Percentiles rank a stretch among this genome's conserved stretches.
Conservation (phyloP, 2,113 vertebrate species). For the Cololabis saira region DNA sequence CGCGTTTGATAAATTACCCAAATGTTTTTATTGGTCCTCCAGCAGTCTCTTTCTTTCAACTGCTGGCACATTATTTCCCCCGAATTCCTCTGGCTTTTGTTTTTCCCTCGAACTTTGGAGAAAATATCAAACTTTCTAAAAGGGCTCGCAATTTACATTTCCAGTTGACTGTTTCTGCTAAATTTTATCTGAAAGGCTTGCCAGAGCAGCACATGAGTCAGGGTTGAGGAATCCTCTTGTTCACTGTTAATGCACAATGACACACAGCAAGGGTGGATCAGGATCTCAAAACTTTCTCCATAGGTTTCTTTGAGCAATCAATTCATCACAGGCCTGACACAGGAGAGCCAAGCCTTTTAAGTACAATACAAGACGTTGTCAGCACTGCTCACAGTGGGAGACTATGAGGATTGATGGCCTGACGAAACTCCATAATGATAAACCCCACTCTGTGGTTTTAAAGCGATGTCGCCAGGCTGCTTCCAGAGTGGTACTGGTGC, state of each 20-base stretch:
- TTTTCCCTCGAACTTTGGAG: constrained; percentile 42
- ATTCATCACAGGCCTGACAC: constrained; percentile 59
- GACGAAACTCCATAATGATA: constrained; percentile 71
- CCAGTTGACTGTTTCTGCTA: constrained; percentile 41
- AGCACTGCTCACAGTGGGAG: constrained; percentile 48
- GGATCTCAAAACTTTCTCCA: constrained; percentile 61
- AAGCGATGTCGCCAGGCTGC: constrained; percentile 36
- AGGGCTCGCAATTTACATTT: constrained; percentile 58
- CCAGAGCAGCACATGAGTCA: constrained; percentile 59
- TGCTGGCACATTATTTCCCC: constrained; percentile 52
- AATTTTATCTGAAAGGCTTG: constrained; percentile 62
- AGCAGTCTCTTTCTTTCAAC: constrained; percentile 57
- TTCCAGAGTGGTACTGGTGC: constrained; percentile 21
- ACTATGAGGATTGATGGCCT: constrained; percentile 62
- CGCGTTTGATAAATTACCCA: constrained; percentile 55
- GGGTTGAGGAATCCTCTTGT: constrained; percentile 62
- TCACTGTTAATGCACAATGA: constrained; percentile 65
- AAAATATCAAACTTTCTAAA: constrained; percentile 48
- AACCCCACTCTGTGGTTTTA: constrained; percentile 57
- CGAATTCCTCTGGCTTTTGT: constrained; percentile 58
- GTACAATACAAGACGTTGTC: constrained; percentile 59
- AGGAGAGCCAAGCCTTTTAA: constrained; percentile 59
- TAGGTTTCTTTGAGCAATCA: constrained; percentile 57
- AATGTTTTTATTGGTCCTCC: constrained; percentile 59
- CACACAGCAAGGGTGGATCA: constrained; percentile 58